Conservation (phyloP, 2,113 vertebrate genomes). For the Ariopsis seemanni region DNA sequence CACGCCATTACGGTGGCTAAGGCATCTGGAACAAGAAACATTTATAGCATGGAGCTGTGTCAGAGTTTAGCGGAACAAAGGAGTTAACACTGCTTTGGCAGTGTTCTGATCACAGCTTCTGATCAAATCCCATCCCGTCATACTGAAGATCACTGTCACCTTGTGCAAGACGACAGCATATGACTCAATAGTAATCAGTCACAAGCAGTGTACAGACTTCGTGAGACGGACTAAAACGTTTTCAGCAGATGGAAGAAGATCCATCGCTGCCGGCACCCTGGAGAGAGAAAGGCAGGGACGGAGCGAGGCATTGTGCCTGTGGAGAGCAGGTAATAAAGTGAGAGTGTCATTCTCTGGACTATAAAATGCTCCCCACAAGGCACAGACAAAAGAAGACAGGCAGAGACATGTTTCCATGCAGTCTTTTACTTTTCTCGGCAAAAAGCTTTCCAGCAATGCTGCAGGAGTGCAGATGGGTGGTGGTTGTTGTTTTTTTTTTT, state of each 20-base stretch:
- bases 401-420: not conserved
- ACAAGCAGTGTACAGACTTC: not conserved
- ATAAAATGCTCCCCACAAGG: not conserved
- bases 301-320: conserved; percentile 39
- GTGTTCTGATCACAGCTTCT: not conserved
- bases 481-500: not conserved
- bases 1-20: conserved; percentile 44
- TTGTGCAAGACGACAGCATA: not conserved
- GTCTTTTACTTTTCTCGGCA: not conserved
- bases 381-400: not conserved
- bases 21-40: conserved; percentile 37
- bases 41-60: conserved; percentile 21
- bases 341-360: conserved; percentile 33
- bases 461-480: conserved; percentile 1
- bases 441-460: not conserved
- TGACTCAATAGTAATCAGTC: not conserved
- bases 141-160: not conserved
- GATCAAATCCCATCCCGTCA: not conserved
- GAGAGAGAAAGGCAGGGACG: conserved; percentile 45
- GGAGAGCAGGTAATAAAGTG: conserved; percentile 51
- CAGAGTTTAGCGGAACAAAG: not conserved
- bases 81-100: not conserved
- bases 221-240: not conserved
- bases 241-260: conserved; percentile 6
- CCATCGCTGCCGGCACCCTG: conserved; percentile 8